Conservation (phyloP, 2,888 invertebrate genomes). For the Amphipyra berbera region DNA sequence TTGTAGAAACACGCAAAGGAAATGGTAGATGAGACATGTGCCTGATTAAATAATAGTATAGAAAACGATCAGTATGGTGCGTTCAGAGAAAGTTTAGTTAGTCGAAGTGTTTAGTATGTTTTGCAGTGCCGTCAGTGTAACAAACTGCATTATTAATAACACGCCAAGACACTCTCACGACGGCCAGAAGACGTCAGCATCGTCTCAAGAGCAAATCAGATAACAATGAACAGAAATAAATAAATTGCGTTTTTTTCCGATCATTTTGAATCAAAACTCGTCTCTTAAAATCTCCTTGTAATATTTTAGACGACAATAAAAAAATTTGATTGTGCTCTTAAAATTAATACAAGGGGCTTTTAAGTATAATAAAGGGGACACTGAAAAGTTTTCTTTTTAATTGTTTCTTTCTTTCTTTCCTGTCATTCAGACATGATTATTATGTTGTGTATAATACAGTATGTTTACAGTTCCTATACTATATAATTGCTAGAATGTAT, state of each 20-base stretch:
- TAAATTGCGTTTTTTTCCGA: not conserved
- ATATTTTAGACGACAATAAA: too few species aligned
- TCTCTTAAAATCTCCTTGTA: too few species aligned
- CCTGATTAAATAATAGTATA: constrained; percentile 39
- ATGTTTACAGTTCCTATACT: constrained; percentile 8
- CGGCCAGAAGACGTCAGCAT: constrained; percentile 16
- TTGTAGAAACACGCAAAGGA: constrained; percentile 44
- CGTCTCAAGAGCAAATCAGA: constrained; percentile 7
- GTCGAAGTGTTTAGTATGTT: constrained; percentile 41
- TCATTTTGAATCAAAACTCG: too few species aligned
- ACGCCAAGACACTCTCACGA: constrained; percentile 25
- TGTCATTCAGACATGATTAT: not conserved
- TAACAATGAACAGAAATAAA: not conserved
- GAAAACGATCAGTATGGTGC: constrained; percentile 36
- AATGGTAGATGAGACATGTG: constrained; percentile 21
- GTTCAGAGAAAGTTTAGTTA: constrained; percentile 51
- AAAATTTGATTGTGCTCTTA: too few species aligned
- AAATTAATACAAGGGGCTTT: too few species aligned
- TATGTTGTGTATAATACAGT: not conserved
- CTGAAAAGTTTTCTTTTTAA: not conserved
- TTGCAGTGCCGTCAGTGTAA: constrained; percentile 32
- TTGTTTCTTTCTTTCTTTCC: not conserved
- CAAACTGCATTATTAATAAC: constrained; percentile 53
- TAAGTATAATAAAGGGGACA: too few species aligned
- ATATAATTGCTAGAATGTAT: constrained; percentile 18